These are phyloP conservation scores for Tridacna crocea DNA, from an alignment of 2,888 invertebrate species.

Conservation along the genomic window DNA sequence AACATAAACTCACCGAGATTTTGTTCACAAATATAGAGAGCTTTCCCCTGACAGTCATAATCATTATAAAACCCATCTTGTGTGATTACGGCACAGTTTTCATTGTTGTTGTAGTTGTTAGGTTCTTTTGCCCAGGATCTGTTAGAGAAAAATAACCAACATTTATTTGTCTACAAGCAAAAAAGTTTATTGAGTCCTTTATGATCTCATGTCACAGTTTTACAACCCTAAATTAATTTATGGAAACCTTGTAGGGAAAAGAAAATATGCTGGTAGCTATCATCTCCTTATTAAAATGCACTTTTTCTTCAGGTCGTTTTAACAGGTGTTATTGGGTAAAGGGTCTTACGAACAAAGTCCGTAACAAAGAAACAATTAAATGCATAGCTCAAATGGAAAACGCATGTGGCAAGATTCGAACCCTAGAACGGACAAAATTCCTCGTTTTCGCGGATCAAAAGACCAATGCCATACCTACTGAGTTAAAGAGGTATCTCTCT, in stretches of 20 bases:
- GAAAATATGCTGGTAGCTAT: neutral
- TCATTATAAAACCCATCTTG: conserved; percentile 64
- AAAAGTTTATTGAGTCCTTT: neutral
- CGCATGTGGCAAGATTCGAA: too few relatives aligned
- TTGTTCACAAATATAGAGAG: conserved; percentile 65
- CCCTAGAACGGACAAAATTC: too few relatives aligned
- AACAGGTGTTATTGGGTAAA: too few relatives aligned
- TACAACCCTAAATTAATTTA: neutral
- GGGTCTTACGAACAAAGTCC: too few relatives aligned
- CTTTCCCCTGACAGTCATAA: conserved; percentile 55
- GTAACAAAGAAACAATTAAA: too few relatives aligned
- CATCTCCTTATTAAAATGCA: too few relatives aligned
- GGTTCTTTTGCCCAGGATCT: conserved; percentile 70
- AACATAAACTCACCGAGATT: conserved; percentile 26
- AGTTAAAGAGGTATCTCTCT: too few relatives aligned
- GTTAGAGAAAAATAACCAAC: neutral
- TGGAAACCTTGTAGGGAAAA: neutral
- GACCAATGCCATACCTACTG: too few relatives aligned
- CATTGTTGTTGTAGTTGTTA: conserved; percentile 62
- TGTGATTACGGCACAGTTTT: conserved; percentile 65
- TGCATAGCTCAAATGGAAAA: too few relatives aligned
- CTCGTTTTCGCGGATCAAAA: too few relatives aligned
- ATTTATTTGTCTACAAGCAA: neutral
- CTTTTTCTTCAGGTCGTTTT: too few relatives aligned
- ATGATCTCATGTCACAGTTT: neutral